Percentiles rank a stretch among this genome's conserved stretches.
These are phyloP conservation scores for Tinamus major DNA, from an alignment of 2,797 vertebrate genomes.

Conservation along the genomic window DNA sequence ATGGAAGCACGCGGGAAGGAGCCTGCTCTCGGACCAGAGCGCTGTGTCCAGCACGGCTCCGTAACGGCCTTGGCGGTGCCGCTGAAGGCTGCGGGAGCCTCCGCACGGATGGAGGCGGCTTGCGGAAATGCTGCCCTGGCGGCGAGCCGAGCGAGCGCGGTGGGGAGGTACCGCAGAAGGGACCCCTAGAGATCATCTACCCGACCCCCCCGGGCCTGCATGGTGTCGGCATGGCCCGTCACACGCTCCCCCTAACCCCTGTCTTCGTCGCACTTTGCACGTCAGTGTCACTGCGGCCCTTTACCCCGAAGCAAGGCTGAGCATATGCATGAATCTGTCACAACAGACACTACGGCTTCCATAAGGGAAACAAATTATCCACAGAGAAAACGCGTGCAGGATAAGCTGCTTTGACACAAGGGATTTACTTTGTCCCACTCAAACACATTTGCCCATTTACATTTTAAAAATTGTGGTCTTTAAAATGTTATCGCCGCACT, in stretches of 20 bases:
- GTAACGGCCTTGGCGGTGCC: no score
- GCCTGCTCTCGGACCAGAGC: rapidly evolving
- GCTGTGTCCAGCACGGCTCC: background rate
- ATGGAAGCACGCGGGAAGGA: background rate
- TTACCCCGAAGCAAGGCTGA: conserved; percentile 17
- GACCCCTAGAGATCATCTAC: no score
- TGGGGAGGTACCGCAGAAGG: background rate
- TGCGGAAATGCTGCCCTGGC: background rate
- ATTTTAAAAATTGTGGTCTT: conserved; percentile 52
- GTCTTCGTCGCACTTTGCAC: background rate
- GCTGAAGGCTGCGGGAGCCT: background rate
- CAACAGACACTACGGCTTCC: background rate
- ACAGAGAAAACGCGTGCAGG: background rate
- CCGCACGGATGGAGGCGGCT: conserved; percentile 30
- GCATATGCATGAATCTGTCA: conserved; percentile 5
- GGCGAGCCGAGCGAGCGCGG: no score
- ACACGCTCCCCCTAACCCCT: background rate
- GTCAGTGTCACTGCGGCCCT: background rate
- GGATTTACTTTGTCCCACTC: conserved; percentile 56
- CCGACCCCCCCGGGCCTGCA: background rate
- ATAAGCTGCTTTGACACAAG: conserved; percentile 57
- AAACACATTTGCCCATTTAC: conserved; percentile 44
- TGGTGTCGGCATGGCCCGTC: conserved; percentile 24
- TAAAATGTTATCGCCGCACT: conserved; percentile 55
- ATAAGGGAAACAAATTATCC: conserved; percentile 22